Conservation (phyloP, 2,797 vertebrate genomes). For the Danio albolineatus region DNA sequence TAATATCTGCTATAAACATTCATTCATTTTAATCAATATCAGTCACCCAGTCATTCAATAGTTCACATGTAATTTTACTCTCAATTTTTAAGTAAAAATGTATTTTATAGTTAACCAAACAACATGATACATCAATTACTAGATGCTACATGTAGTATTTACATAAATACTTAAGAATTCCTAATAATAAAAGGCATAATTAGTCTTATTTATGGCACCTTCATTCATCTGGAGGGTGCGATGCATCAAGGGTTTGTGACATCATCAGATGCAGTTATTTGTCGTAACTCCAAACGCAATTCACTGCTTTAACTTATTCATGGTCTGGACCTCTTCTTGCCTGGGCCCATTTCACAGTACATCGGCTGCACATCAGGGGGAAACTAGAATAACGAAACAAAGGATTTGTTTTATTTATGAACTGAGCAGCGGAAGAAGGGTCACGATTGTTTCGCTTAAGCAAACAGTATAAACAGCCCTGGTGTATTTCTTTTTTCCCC, state of each 20-base stretch:
- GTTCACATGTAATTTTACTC: too few species aligned
- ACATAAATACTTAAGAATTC: too few species aligned
- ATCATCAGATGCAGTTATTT: conserved; percentile 48
- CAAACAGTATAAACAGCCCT: conserved; percentile 22
- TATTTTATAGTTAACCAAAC: too few species aligned
- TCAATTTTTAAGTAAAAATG: too few species aligned
- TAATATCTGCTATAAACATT: too few species aligned
- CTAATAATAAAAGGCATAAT: too few species aligned
- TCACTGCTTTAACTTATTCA: conserved; percentile 73
- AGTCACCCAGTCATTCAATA: too few species aligned
- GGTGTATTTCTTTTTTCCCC: conserved; percentile 2
- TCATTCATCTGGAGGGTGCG: not conserved
- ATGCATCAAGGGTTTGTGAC: conserved; percentile 13
- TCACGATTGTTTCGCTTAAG: conserved; percentile 50
- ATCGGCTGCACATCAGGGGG: conserved; percentile 66
- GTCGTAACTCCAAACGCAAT: conserved; percentile 54
- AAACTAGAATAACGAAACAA: conserved; percentile 68
- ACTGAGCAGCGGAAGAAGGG: conserved; percentile 50
- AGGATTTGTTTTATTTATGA: conserved; percentile 79
- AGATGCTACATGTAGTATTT: too few species aligned
- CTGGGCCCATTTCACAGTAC: conserved; percentile 71
- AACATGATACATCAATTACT: too few species aligned
- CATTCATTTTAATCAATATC: too few species aligned
- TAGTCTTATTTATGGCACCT: not conserved
- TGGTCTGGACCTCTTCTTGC: conserved; percentile 68